Base-by-base conservation (phyloP, 2,888 invertebrate species). In the Hofmannophila pseudospretella region DNA sequence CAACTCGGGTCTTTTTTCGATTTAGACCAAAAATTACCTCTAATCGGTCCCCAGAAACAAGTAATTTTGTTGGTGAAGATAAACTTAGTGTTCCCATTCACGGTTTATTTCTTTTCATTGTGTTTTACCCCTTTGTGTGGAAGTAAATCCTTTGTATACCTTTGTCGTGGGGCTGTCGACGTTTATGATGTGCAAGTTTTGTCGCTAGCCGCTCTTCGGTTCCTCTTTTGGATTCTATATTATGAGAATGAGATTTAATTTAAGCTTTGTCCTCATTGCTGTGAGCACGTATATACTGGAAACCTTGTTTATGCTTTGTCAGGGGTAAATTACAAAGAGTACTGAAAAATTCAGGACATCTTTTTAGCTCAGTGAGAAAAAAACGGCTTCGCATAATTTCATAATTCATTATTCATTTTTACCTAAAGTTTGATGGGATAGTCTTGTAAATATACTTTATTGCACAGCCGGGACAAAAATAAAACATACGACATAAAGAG, bases 161-260 rank as follows among this genome's bases (percentile, higher is more conserved):
- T 68, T 70, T 72, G 68, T 67, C 36, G 47, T 11, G 33, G 56
- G 52, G 31, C 33, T 32, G 33, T 30, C 26, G 35, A 35, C 45
- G 41, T 67, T 71, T 74, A 71, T 69, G 70, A 67, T 59, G 66
- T 66, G 59, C 63, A 61, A 66, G 62, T 55, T 67, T 64, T 58
- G 64, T 58, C 47, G 52, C 46, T 35, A 41, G 49, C 45, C 54
- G 34, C 20, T 32, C 36, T 40, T 33, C 28, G 25, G 28, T 38
- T 23, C 23, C 20, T 22, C 54, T 51, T 53, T 51, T 53, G 54
- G 50, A 48, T 52, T 55, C 45, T 43, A 41, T 54, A 46, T 36
- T 30, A 27, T 8, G 25, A 25, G 51, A 55, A 57, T 55, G 42
- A 49, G 53, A 49, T 57, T 51, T 50, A 22, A 14, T 45, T 14